A percentile compares a stretch with the other conserved stretches of the same genome.
These are phyloP conservation scores for Noctua fimbriata DNA, from an alignment of 2,888 invertebrate genomes.

Conservation along the genomic window DNA sequence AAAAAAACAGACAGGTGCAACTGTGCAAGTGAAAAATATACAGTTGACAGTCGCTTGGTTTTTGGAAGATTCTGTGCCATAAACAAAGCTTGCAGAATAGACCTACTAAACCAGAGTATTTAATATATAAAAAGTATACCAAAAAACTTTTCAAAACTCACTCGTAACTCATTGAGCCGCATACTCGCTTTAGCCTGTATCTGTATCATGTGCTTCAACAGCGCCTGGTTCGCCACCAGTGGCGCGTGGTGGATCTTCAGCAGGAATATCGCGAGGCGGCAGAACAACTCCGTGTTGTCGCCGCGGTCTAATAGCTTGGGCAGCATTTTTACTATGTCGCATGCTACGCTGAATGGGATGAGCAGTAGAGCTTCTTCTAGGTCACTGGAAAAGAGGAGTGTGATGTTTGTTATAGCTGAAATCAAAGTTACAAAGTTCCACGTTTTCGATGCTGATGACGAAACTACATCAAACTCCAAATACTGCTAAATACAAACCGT, in stretches of 20 bases:
- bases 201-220: conserved; percentile 92
- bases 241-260: conserved; percentile 94
- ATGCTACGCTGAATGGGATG: conserved; percentile 95
- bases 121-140: not conserved
- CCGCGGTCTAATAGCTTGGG: conserved; percentile 92
- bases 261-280: conserved; percentile 94
- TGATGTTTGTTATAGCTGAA: not conserved
- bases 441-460: not conserved
- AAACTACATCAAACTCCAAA: not conserved
- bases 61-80: not conserved
- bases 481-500: not conserved
- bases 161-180: conserved; percentile 91
- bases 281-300: conserved; percentile 94
- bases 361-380: conserved; percentile 97
- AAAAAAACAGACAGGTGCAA: not conserved
- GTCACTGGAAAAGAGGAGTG: conserved; percentile 91
- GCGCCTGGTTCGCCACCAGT: conserved; percentile 92
- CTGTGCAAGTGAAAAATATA: not conserved
- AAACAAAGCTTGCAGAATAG: not conserved
- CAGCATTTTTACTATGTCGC: conserved; percentile 94
- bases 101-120: not conserved
- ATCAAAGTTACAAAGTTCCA: not conserved
- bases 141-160: conserved; percentile 76
- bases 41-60: not conserved
- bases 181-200: conserved; percentile 91